Base-by-base conservation (phyloP, 2,888 invertebrate species). In the Luperina testacea region DNA sequence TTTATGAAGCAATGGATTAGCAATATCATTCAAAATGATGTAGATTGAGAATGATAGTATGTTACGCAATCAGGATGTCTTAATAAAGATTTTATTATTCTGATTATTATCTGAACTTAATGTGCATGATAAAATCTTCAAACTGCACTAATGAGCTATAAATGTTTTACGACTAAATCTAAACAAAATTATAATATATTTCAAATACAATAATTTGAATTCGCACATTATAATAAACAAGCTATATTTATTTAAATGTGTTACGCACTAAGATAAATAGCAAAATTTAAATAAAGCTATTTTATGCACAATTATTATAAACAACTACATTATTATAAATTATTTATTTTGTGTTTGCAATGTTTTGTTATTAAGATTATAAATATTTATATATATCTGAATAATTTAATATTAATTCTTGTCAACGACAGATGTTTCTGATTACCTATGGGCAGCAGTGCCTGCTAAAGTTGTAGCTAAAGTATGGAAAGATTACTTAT, bases 151-250 rank as follows among this genome's bases (percentile, higher is more conserved):
- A 78, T 75, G 64, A 78, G 64, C 45, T 70, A 64, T 48, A 65
- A 78, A 82, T 71, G 68, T 86, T 75, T 68, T 68, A 86, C 53
- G 83, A 75, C 27, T 38, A 53, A 59, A 75, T 75, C 74, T 48
- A 45, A 68, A 85, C 53, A 57, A 48, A 42, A 67, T 64, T 68
- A 45, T 42, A 73, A 68, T 61, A 20, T 76, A 81, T 85, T 85
- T 67, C 20, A 85, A 77, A 75, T 81, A 32, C 9, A 67, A 67
- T 71, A 9, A 84, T 87, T 84, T 78, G n/a, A 84, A 87, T 74
- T 81, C 73, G 69, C 64, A 74, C 27, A 80, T 70, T 72, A 48
- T 27, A 27, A 68, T 70, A 78, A 64, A 82, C 53, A 64, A 68
- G 71, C 13, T 32, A 68, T 72, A 76, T 65, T 51, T 77, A 83